These are phyloP conservation scores for Zelleria hepariella DNA, from an alignment of 2,888 invertebrate genomes.

Conservation along the genomic window DNA sequence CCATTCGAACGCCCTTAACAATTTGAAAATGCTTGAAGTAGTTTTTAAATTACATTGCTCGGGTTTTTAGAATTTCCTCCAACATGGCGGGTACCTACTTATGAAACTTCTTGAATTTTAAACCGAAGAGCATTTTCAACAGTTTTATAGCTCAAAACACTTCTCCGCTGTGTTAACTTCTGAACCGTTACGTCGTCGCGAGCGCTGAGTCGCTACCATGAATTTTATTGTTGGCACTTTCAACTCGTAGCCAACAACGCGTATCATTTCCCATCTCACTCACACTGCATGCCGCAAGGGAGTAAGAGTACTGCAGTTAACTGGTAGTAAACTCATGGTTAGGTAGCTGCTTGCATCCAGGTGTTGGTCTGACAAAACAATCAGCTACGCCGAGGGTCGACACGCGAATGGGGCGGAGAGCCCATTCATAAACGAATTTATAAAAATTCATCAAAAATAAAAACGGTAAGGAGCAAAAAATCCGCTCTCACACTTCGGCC, in stretches of 20 bases:
- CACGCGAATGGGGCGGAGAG: conserved; percentile 57
- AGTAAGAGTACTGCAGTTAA: neutral
- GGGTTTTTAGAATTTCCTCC: no score
- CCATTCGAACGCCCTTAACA: neutral
- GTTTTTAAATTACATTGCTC: neutral
- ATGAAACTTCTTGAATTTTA: neutral
- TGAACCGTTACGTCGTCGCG: neutral
- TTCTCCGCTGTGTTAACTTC: neutral
- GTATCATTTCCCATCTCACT: neutral
- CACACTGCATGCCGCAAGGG: neutral
- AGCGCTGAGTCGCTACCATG: neutral
- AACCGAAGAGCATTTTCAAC: neutral
- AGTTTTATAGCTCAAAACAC: neutral
- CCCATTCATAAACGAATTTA: conserved; percentile 52
- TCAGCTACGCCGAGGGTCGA: conserved; percentile 36
- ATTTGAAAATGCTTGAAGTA: neutral
- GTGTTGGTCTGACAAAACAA: conserved; percentile 70
- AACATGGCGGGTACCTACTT: no score
- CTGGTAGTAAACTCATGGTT: neutral
- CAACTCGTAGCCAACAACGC: neutral
- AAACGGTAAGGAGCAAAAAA: conserved; percentile 39
- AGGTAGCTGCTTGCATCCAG: conserved; percentile 60
- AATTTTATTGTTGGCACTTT: neutral
- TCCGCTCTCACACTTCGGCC: conserved; percentile 16
- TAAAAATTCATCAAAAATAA: conserved; percentile 54